Conservation (phyloP, 2,888 invertebrate genomes). For the Anagyrus pseudococci region DNA sequence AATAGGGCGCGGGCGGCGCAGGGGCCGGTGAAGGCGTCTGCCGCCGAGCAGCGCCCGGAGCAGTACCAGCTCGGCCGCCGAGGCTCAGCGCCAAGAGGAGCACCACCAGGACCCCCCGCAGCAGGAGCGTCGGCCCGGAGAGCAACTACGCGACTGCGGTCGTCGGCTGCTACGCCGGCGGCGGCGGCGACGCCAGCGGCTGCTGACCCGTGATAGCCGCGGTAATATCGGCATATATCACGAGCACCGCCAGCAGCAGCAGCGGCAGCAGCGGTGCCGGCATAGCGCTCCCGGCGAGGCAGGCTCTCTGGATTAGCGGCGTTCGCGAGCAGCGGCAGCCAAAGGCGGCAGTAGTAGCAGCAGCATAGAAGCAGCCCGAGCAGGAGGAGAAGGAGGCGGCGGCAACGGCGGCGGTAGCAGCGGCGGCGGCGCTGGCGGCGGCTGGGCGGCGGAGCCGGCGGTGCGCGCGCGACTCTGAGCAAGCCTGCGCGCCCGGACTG, state of each 20-base stretch:
- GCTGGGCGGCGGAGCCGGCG: not conserved
- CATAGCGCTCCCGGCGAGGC: no score
- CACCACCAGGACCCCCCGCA: not conserved
- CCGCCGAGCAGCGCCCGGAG: not conserved
- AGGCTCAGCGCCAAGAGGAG: not conserved
- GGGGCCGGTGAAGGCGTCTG: conserved; percentile 26
- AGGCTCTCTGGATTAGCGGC: no score
- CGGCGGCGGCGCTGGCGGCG: conserved; percentile 3
- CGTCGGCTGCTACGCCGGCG: conserved; percentile 14
- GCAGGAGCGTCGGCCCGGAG: conserved; percentile 42
- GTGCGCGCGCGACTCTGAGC: not conserved
- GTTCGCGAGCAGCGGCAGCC: not conserved
- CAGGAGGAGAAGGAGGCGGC: no score
- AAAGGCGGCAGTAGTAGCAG: not conserved
- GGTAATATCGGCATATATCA: not conserved
- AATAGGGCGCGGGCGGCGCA: conserved; percentile 34
- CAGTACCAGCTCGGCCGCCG: conserved; percentile 1
- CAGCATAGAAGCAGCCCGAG: not conserved
- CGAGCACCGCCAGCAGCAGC: conserved; percentile 2
- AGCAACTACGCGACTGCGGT: no score
- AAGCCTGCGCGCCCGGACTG: not conserved
- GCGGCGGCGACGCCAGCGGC: not conserved
- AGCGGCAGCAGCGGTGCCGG: not conserved
- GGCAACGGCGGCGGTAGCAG: not conserved
- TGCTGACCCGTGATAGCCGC: not conserved